A percentile compares a stretch with the other conserved stretches of the same genome.
Evolutionary conservation across 2,113 vertebrate genomes (phyloP).

Genomic region (Hypocryptadius cinnamomeus): DNA sequence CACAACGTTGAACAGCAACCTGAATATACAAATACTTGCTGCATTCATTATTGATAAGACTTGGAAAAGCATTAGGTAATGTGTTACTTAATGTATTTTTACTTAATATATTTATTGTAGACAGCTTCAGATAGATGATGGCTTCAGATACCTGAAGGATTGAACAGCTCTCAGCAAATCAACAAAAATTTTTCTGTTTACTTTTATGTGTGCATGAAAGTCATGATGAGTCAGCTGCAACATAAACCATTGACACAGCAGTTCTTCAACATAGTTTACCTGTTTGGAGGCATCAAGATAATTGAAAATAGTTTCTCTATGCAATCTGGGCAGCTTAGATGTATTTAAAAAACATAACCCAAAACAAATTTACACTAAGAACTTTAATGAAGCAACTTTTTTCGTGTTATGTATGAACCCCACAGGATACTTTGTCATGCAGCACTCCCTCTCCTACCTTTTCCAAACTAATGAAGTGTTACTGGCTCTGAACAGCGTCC

Average conservation of each 20-base stretch:
- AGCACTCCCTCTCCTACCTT: background rate
- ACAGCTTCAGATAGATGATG: background rate
- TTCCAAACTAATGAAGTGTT: background rate
- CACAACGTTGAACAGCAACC: background rate
- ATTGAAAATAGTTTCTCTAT: background rate
- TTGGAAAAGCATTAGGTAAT: background rate
- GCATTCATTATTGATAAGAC: conserved; percentile 26
- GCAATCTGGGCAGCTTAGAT: background rate
- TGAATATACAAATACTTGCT: conserved; percentile 6
- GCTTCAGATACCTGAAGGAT: background rate
- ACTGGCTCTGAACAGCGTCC: background rate
- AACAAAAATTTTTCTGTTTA: background rate
- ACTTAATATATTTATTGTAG: background rate
- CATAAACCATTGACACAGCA: background rate
- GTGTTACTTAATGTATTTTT: background rate
- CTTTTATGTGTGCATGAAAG: background rate
- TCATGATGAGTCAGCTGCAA: background rate
- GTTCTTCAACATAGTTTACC: background rate
- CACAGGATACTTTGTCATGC: background rate
- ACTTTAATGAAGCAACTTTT: background rate
- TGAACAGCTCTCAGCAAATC: background rate
- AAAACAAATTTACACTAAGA: background rate
- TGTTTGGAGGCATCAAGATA: background rate
- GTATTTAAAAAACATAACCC: background rate
- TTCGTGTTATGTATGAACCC: background rate